phyloP scores from a whole-genome alignment of 2,888 invertebrate genomes.

The Glomeris marginata region DNA sequence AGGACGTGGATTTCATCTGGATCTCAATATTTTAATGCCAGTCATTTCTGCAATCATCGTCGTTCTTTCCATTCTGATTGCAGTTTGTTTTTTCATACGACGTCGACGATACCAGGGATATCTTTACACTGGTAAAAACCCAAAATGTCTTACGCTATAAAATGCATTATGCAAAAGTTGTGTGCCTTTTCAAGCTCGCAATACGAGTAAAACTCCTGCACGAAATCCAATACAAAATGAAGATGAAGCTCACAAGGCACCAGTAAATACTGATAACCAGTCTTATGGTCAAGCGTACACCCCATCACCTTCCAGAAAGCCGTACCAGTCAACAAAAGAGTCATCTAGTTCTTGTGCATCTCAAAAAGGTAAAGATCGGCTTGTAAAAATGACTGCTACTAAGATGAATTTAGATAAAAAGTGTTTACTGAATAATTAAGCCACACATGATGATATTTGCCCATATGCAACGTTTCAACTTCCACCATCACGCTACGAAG shows the following conservation, averaged over 20 bases:
- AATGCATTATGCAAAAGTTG: no score
- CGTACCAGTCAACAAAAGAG: slow-evolving; percentile 3
- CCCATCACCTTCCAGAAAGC: slow-evolving; percentile 6
- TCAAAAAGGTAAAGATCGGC: slow-evolving; percentile 2
- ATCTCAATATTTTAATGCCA: slow-evolving; percentile 78
- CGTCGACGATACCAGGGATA: slow-evolving; percentile 10
- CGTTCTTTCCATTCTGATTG: slow-evolving; percentile 71
- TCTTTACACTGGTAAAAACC: slow-evolving; percentile 6
- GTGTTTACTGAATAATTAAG: slow-evolving; percentile 2
- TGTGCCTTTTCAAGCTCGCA: no score
- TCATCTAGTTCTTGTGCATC: slow-evolving; percentile 3
- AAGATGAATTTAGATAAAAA: no score
- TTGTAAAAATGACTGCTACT: no score
- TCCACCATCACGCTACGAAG: slow-evolving; percentile 11
- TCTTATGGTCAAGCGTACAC: slow-evolving; percentile 9
- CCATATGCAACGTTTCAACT: slow-evolving; percentile 17
- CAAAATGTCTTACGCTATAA: no score
- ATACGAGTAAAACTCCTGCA: no score
- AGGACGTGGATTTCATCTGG: slow-evolving; percentile 33
- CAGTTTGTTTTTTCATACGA: slow-evolving; percentile 10
- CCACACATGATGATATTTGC: slow-evolving; percentile 15
- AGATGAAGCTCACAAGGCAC: slow-evolving; percentile 5
- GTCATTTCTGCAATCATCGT: slow-evolving; percentile 79
- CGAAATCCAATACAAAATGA: not conserved
- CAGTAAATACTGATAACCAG: slow-evolving; percentile 1